Evolutionary conservation across 2,888 invertebrate genomes (phyloP).

Genomic region (Octonoba sinensis): DNA sequence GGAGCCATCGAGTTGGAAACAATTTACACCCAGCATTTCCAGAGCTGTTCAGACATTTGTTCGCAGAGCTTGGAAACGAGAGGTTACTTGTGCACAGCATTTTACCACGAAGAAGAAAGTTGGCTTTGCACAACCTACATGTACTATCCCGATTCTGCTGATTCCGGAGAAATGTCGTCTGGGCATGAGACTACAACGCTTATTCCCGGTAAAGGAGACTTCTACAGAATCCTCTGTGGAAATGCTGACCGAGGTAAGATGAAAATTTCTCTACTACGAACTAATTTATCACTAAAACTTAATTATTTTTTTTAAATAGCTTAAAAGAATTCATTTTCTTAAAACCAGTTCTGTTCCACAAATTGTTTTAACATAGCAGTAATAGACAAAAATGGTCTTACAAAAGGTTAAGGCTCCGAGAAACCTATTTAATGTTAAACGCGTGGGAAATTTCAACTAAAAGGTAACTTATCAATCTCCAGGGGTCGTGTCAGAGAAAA

Average conservation of each 20-base stretch:
- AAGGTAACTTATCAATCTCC: too few species aligned
- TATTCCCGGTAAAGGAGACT: slow-evolving; percentile 65
- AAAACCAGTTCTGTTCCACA: too few species aligned
- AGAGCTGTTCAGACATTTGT: slow-evolving; percentile 66
- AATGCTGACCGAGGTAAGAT: slow-evolving; percentile 66
- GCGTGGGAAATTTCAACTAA: too few species aligned
- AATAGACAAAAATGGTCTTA: too few species aligned
- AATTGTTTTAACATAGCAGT: too few species aligned
- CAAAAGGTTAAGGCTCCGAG: too few species aligned
- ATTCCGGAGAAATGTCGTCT: slow-evolving; percentile 24
- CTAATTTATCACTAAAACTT: too few species aligned
- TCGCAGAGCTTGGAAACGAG: slow-evolving; percentile 64
- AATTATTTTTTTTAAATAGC: too few species aligned
- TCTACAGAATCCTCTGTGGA: slow-evolving; percentile 66
- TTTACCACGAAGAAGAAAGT: slow-evolving; percentile 44
- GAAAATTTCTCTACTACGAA: too few species aligned
- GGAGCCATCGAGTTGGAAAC: slow-evolving; percentile 64
- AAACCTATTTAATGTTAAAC: too few species aligned
- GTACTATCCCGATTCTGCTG: slow-evolving; percentile 49
- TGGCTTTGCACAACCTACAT: slow-evolving; percentile 60
- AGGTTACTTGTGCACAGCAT: slow-evolving; percentile 72
- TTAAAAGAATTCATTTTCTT: too few species aligned
- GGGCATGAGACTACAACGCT: slow-evolving; percentile 38
- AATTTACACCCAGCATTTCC: slow-evolving; percentile 63
- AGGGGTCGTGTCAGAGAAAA: too few species aligned